These are phyloP conservation scores for Phaethon lepturus DNA, from an alignment of 2,113 vertebrate genomes.

Conservation along the genomic window DNA sequence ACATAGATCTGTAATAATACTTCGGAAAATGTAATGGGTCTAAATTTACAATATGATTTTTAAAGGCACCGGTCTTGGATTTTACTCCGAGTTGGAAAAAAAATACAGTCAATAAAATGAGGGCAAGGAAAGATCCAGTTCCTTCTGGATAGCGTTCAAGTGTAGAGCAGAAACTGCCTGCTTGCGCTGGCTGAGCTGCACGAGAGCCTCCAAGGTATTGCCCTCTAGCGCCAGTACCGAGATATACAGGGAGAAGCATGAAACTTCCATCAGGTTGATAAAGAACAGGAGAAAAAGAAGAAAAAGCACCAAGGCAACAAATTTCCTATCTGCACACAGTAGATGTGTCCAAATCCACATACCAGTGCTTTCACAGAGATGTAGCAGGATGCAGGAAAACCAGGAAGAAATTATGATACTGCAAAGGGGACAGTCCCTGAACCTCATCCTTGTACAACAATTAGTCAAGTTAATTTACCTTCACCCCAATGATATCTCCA, in stretches of 20 bases:
- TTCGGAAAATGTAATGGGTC: background rate
- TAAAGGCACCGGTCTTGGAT: background rate
- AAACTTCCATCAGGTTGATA: background rate
- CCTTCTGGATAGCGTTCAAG: background rate
- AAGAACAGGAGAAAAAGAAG: background rate
- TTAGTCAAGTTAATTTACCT: constrained; percentile 73
- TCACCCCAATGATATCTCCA: constrained; percentile 88
- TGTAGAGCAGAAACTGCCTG: background rate
- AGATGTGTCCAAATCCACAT: background rate
- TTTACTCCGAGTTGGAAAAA: background rate
- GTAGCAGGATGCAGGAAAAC: background rate
- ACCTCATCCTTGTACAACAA: background rate
- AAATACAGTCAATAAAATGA: background rate
- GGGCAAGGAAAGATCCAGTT: background rate
- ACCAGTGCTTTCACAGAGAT: background rate
- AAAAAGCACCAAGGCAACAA: background rate
- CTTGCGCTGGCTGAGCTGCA: background rate
- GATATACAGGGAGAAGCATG: background rate
- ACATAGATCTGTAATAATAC: background rate
- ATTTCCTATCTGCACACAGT: background rate
- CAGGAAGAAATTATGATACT: background rate
- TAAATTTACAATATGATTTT: background rate
- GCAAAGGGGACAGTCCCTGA: background rate
- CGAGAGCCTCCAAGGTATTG: background rate
- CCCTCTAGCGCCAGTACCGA: background rate